Percentiles rank a stretch among this genome's conserved stretches.
These are phyloP conservation scores for Dryobotodes eremita DNA, from an alignment of 2,888 invertebrate genomes.

Conservation along the genomic window DNA sequence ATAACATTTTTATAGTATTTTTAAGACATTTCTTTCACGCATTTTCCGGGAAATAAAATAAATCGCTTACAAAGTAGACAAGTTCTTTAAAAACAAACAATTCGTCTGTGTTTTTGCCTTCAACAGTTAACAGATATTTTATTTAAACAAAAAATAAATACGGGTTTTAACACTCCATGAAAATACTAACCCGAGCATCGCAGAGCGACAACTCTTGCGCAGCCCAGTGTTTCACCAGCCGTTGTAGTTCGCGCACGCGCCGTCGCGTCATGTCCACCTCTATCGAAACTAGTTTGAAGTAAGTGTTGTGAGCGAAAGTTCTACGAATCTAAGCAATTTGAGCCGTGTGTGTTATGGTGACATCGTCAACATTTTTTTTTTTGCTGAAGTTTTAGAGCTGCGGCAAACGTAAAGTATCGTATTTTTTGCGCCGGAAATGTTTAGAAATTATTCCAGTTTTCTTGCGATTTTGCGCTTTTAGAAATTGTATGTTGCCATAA, in stretches of 20 bases:
- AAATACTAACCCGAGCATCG: constrained; percentile 45
- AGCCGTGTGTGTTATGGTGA: constrained; percentile 64
- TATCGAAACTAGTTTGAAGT: constrained; percentile 84
- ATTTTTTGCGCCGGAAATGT: constrained; percentile 44
- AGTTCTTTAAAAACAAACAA: constrained; percentile 5
- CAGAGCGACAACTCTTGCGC: constrained; percentile 53
- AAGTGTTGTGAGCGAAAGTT: constrained; percentile 83
- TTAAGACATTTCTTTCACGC: neutral
- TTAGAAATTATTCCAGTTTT: constrained; percentile 61
- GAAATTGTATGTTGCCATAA: constrained; percentile 31
- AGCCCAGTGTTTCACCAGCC: constrained; percentile 65
- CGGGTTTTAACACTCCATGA: constrained; percentile 34
- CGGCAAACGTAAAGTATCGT: constrained; percentile 14
- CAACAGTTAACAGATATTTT: neutral
- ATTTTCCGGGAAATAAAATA: neutral
- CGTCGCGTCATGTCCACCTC: constrained; percentile 82
- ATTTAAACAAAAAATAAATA: constrained; percentile 6
- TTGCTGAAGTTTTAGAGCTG: constrained; percentile 1
- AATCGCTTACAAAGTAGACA: neutral
- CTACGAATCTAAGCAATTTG: constrained; percentile 52
- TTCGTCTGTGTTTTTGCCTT: neutral
- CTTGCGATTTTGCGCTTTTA: constrained; percentile 44
- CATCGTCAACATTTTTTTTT: constrained; percentile 23
- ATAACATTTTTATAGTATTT: too few relatives aligned
- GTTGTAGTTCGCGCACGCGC: constrained; percentile 62